Conservation (phyloP, 2,797 vertebrate species). For the Lemur catta region DNA sequence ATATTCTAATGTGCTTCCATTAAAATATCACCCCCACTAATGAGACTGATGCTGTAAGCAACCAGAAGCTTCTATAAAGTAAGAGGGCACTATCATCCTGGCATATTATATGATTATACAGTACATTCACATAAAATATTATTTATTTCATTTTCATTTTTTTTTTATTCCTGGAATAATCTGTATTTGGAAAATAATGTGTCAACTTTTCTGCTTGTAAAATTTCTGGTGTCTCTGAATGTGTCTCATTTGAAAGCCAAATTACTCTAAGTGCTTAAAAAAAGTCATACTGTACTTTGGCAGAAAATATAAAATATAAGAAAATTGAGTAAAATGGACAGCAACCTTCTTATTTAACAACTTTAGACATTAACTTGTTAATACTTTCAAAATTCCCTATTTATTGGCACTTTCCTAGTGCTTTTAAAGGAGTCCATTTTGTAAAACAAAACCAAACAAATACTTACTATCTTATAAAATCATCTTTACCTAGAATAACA, state of each 20-base stretch:
- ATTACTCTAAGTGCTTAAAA: slow-evolving; percentile 38
- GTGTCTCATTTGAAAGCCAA: slow-evolving; percentile 56
- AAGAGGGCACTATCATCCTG: neutral
- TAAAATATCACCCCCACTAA: neutral
- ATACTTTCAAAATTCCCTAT: neutral
- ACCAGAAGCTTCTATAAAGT: neutral
- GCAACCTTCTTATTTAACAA: neutral
- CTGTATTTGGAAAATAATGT: slow-evolving; percentile 37
- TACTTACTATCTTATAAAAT: slow-evolving; percentile 3
- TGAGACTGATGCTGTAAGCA: slow-evolving; percentile 22
- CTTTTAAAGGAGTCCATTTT: slow-evolving; percentile 52
- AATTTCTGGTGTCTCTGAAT: slow-evolving; percentile 52
- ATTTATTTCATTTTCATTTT: slow-evolving; percentile 58
- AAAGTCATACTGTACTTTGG: slow-evolving; percentile 38
- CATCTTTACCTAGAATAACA: neutral
- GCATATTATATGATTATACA: slow-evolving; percentile 33
- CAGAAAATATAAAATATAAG: slow-evolving; percentile 16
- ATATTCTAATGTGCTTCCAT: neutral
- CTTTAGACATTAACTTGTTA: slow-evolving; percentile 23
- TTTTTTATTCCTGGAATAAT: slow-evolving; percentile 53
- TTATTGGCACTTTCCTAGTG: neutral
- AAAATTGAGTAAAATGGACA: slow-evolving; percentile 18
- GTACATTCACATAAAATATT: slow-evolving; percentile 45
- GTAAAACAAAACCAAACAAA: slow-evolving; percentile 45
- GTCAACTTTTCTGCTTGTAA: slow-evolving; percentile 38